Evolutionary conservation across 2,113 vertebrate species (phyloP).

Genomic region (Martes martes): DNA sequence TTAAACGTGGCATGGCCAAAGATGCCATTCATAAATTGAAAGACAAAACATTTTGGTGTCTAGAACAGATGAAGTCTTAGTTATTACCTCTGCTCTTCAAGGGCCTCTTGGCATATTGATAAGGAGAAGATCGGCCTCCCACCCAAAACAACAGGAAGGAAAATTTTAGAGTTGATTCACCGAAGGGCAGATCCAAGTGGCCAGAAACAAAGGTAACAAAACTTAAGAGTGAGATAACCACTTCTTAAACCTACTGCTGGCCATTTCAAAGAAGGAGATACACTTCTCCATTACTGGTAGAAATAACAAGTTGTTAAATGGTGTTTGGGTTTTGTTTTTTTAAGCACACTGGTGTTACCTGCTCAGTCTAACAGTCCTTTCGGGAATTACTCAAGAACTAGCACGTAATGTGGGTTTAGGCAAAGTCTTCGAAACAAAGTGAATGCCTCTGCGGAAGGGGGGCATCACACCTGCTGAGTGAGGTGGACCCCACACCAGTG

Average conservation of each 20-base stretch:
- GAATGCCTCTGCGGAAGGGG: not conserved
- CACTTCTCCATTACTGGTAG: not conserved
- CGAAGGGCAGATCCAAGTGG: not conserved
- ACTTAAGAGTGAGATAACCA: not conserved
- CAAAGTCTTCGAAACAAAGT: not conserved
- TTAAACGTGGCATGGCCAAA: not conserved
- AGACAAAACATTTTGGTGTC: not conserved
- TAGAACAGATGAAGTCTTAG: not conserved
- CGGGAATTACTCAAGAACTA: not conserved
- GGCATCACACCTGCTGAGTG: not conserved
- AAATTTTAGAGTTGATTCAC: not conserved
- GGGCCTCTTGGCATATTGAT: not conserved
- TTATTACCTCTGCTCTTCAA: not conserved
- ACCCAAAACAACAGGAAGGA: not conserved
- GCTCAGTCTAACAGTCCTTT: not conserved
- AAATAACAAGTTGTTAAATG: not conserved
- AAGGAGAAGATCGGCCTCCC: not conserved
- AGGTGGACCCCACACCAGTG: not conserved
- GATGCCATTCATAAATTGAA: not conserved
- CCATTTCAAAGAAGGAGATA: not conserved
- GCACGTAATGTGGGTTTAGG: not conserved
- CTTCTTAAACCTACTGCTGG: not conserved
- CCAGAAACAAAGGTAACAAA: not conserved
- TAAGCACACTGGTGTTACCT: not conserved
- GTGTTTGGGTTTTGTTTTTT: not conserved